Evolutionary conservation across 2,888 invertebrate genomes (phyloP), one percentile per base, ranked within the genome.

Genomic region (Cynaeus angustus): DNA sequence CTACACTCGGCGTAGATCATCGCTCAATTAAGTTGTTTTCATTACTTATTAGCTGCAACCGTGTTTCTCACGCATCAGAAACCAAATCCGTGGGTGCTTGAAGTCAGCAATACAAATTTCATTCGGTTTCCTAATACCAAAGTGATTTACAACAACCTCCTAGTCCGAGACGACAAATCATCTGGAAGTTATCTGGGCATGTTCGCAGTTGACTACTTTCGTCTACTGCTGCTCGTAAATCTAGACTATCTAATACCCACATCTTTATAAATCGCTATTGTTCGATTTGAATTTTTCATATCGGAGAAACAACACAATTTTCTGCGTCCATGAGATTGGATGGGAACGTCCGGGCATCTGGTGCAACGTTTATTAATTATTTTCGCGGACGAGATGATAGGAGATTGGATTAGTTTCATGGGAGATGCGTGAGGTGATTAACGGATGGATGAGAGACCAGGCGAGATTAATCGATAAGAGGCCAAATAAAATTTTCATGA

Each of bases 171-270:
- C 58, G 43, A 58, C 58, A 58, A 58, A 58, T 58, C 58, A 58
- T 56, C 16, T 43, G 43, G 43, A 58, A 58, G 43, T 58, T 58
- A 58, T 58, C 58, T 41, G 37, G 16, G 30, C 30, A 13, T 55
- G 55, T 55, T 55, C 37, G 55, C 55, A 55, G 55, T 55, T 55
- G 55, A 55, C 55, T 55, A 55, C 33, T 55, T 55, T 55, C 55
- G 55, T 55, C 55, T 41, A 55, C 55, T 55, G 28, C 26, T 43
- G 10, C 43, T 58, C 58, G 58, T 58, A 58, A 58, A 58, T 58
- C 58, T 43, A 14, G 8, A n/a, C 55, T 55, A 55, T 55, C 55
- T 55, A n/a, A 38, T 55, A 28, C 41, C 26, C 58, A 14, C 12
- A 58, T 58, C 58, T 58, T 26, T 26, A 58, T 58, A 28, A 43